Evolutionary conservation across 2,888 invertebrate species (phyloP), one percentile per base, ranked within the genome.

Genomic region (Ophion ventricosus): DNA sequence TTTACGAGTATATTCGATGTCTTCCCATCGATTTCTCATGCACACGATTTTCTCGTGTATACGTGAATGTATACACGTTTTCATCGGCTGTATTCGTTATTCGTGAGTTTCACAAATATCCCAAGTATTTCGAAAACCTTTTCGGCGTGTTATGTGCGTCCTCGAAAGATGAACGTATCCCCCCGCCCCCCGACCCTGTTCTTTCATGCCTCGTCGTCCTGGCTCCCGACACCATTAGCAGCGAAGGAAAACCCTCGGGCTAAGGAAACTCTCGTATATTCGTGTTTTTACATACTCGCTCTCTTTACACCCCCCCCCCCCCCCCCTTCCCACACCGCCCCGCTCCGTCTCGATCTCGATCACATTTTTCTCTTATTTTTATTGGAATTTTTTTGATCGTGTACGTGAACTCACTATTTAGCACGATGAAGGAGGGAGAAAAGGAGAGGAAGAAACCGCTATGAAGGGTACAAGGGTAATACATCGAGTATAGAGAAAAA

Each of bases 81-180:
- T 40, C 14, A 66, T 20, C 61, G 35, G 23, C 20, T 43, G 69
- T 56, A 74, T 63, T 43, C 79, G 80, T 72, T 77, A 80, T 81
- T 54, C 80, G 74, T 57, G 63, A 49, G 49, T 20, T 29, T 69
- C 69, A 57, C 77, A 74, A 64, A 84, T 84, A 84, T 77, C 84
- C 80, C 25, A 81, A 74, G 77, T 74, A 80, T 81, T 77, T 70
- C 17, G 74, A 80, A 81, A 80, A 78, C 63, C 72, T 77, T 77
- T 57, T 26, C 70, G 59, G 35, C 63, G 54, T 63, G 57, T 72
- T 63, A 70, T 67, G 61, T 82, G 61, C 61, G 74, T 74, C 67
- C 56, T 67, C 66, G 49, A 26, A 59, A 78, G 49, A 78, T 8
- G 49, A 61, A 23, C 61, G 40, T 23, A 54, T 70, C 59, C 43